phyloP scores from a whole-genome alignment of 2,113 vertebrate genomes.

The Sciurus niger region DNA sequence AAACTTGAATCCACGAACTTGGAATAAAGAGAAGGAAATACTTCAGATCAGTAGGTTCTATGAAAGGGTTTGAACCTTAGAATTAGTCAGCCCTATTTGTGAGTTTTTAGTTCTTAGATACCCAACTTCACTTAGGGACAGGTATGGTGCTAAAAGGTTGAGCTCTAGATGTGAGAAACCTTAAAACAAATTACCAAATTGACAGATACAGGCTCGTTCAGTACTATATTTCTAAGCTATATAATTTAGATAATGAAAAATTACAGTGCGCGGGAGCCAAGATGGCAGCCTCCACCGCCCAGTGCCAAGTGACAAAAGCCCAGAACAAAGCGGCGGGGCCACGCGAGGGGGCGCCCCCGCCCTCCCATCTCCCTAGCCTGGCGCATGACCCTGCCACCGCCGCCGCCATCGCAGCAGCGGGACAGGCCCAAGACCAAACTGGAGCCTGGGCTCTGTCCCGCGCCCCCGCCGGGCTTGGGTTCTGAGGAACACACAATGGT shows the following conservation, averaged over 20 bases:
- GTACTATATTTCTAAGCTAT: neutral
- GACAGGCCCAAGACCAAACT: constrained; percentile 76
- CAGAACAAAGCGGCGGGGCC: constrained; percentile 86
- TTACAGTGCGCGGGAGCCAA: constrained; percentile 91
- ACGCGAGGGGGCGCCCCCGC: constrained; percentile 82
- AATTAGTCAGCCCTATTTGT: neutral
- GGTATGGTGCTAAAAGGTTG: neutral
- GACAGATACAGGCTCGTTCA: neutral
- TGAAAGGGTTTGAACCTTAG: neutral
- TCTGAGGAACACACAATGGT: constrained; percentile 88
- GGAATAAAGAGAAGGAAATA: neutral
- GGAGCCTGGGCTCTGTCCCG: constrained; percentile 56
- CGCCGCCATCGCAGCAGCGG: no score
- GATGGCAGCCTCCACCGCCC: constrained; percentile 96
- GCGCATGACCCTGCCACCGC: constrained; percentile 37
- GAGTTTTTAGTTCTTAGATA: neutral
- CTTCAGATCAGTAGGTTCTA: neutral
- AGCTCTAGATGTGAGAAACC: neutral
- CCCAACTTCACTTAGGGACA: neutral
- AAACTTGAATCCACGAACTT: neutral
- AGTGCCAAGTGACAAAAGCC: constrained; percentile 94
- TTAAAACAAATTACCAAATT: neutral
- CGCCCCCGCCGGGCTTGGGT: constrained; percentile 81
- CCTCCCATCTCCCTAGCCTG: constrained; percentile 73
- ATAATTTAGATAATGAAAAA: no score